These are phyloP conservation scores for Clarias fuscus DNA, from an alignment of 2,797 vertebrate genomes.

Conservation along the genomic window DNA sequence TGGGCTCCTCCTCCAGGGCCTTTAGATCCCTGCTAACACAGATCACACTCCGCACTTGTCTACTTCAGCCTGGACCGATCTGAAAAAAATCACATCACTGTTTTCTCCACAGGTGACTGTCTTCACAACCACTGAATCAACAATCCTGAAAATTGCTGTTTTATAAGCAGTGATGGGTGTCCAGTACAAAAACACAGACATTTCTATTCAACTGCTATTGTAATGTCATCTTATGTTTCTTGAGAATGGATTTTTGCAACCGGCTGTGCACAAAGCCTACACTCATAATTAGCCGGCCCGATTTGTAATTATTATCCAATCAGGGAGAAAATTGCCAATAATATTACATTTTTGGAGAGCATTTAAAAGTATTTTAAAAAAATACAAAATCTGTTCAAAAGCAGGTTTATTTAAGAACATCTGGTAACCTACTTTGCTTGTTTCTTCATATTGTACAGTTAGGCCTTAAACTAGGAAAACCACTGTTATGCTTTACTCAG, in stretches of 20 bases:
- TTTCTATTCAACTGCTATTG: constrained; percentile 8
- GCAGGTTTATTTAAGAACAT: neutral
- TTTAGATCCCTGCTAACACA: constrained; percentile 50
- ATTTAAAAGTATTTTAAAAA: neutral
- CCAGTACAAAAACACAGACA: neutral
- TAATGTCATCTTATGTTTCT: neutral
- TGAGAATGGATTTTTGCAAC: constrained; percentile 3
- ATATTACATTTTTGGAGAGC: neutral
- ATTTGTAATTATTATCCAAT: constrained; percentile 13
- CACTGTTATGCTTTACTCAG: neutral
- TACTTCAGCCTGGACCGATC: constrained; percentile 27
- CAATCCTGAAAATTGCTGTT: constrained; percentile 8
- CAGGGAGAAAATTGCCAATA: neutral
- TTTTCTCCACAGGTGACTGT: constrained; percentile 30
- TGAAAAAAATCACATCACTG: constrained; percentile 18
- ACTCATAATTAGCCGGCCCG: constrained; percentile 1
- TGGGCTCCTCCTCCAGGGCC: constrained; percentile 41
- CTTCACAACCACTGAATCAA: neutral
- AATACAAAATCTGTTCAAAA: neutral
- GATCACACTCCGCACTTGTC: constrained; percentile 50
- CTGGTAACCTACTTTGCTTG: constrained; percentile 15
- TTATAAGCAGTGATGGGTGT: neutral
- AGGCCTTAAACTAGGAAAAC: constrained; percentile 9
- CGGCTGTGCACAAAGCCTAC: neutral
- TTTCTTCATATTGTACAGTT: constrained; percentile 22